These are phyloP conservation scores for Hyperoodon ampullatus DNA, from an alignment of 2,113 vertebrate species.

Conservation along the genomic window DNA sequence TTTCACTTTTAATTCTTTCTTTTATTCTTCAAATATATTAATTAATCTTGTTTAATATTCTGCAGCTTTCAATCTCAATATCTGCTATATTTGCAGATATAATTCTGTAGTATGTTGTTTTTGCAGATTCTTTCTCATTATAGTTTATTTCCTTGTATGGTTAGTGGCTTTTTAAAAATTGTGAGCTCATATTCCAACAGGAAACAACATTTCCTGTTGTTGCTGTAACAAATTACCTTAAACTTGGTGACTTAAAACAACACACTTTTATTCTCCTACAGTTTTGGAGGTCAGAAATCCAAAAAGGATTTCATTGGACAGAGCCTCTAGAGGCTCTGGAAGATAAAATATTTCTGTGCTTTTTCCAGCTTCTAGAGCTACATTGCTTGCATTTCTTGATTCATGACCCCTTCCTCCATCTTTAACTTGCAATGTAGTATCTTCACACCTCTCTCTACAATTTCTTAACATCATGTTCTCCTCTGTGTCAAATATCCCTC, in stretches of 20 bases:
- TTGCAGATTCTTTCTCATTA: not conserved
- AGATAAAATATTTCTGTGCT: not conserved
- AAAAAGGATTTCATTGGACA: not conserved
- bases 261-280: not conserved
- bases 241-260: not conserved
- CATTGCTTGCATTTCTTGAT: not conserved
- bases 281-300: not conserved
- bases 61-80: not conserved
- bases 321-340: not conserved
- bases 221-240: not conserved
- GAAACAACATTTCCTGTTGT: not conserved
- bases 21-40: not conserved
- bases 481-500: not conserved
- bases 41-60: slow-evolving; percentile 4
- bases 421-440: not conserved
- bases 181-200: not conserved
- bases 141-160: not conserved
- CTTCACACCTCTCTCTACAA: not conserved
- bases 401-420: not conserved
- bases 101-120: not conserved
- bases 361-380: not conserved
- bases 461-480: not conserved
- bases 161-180: not conserved
- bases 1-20: not conserved
- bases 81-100: not conserved